phyloP scores from a whole-genome alignment of 2,113 vertebrate species.

The Empidonax alnorum region DNA sequence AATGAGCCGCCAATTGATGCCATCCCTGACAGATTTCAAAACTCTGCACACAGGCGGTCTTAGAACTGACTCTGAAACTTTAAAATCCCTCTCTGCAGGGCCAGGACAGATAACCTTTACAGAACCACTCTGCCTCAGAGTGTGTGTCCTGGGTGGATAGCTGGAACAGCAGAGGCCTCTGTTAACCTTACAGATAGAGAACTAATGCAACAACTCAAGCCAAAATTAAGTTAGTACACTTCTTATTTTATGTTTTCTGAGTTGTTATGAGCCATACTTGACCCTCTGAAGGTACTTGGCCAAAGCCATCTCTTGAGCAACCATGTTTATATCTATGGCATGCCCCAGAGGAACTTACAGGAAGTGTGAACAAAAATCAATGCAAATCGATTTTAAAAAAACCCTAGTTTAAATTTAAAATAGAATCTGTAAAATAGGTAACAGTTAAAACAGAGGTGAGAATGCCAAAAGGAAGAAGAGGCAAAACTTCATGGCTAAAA shows the following conservation, averaged over 20 bases:
- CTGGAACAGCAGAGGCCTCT: not conserved
- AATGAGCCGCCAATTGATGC: not conserved
- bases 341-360: not conserved
- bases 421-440: not conserved
- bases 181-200: not conserved
- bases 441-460: not conserved
- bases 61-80: not conserved
- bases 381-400: not conserved
- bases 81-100: not conserved
- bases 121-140: not conserved
- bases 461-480: not conserved
- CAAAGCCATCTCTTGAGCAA: not conserved
- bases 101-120: not conserved
- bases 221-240: not conserved
- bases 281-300: not conserved
- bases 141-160: not conserved
- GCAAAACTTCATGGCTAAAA: not conserved
- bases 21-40: not conserved
- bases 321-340: not conserved
- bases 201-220: not conserved
- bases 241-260: not conserved
- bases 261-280: not conserved
- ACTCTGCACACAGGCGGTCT: not conserved
- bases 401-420: not conserved
- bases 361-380: not conserved